Base-by-base conservation (phyloP, 64 coral and sea anemone genomes). In the Montipora foliosa region DNA sequence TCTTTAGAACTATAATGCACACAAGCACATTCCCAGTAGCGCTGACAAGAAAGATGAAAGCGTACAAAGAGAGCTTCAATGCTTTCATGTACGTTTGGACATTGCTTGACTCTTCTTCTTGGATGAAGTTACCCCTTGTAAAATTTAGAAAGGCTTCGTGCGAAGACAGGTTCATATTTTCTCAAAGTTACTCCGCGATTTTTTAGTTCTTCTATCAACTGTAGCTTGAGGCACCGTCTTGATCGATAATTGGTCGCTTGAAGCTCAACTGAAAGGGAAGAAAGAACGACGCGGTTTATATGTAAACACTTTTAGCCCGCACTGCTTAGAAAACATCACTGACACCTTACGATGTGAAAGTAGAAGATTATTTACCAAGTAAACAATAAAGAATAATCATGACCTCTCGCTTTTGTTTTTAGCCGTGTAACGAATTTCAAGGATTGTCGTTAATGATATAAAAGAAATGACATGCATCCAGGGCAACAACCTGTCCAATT, bases 1-100 rank as follows among this genome's bases (percentile, higher is more conserved):
- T 77, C 48, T 75, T 81, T 13, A 93, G 11, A 46, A 93, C 88
- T 6, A 93, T 55, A 7, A 93, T 48, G 51, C 92, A 93, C 16
- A 93, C 92, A 45, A 93, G 62, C 15, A 78, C 58, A 50, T 93
- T 93, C 47, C 92, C 92, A 0, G 81, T 19, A 5, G 92, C 83
- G 16, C 92, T 93, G 47, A 93, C 24, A 0, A 93, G 46, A 17
- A 93, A 93, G 67, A 93, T 93, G n/a, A 93, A 29, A 4, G 60
- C 76, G 12, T 93, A 93, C n/a, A 93, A 57, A 72, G 84, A 58
- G 3, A 93, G 92, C 48, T 93, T 93, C 2, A 93, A 59, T 7
- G 64, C 64, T 45, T 86, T 86, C 66, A 22, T 50, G 82, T 71
- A 86, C 4, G 50, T 15, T 3, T 86, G 47, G 0, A 52, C 60